Conservation (phyloP, 2,113 vertebrate species). For the Dolichallabes microphthalmus region DNA sequence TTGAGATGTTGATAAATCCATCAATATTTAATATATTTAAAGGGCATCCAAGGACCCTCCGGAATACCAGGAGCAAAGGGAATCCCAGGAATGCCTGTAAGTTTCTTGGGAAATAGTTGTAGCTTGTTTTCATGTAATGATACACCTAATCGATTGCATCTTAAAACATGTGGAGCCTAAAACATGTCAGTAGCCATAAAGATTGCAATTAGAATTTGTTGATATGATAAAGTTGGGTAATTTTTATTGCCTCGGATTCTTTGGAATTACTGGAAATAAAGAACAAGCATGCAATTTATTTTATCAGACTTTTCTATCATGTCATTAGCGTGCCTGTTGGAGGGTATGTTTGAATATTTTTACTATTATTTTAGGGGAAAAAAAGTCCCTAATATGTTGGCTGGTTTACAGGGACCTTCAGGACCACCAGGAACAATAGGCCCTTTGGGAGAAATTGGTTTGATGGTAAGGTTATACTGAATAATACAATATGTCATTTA, state of each 20-base stretch:
- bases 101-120: conserved; percentile 58
- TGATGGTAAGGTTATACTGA: conserved; percentile 72
- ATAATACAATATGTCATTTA: neutral
- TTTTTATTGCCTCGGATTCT: neutral
- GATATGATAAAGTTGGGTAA: neutral
- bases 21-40: conserved; percentile 56
- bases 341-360: neutral
- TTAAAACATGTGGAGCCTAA: neutral
- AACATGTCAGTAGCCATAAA: neutral
- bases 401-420: conserved; percentile 77
- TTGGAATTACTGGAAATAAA: neutral
- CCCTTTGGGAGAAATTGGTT: conserved; percentile 83
- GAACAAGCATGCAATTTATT: neutral
- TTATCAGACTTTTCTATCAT: neutral
- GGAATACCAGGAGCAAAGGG: conserved; percentile 91
- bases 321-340: neutral
- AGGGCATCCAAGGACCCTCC: conserved; percentile 88
- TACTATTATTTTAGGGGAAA: neutral
- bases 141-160: neutral
- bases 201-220: neutral
- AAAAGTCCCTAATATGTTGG: conserved; percentile 18
- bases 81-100: conserved; percentile 83
- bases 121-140: conserved; percentile 1
- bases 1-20: conserved; percentile 13
- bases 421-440: conserved; percentile 82